Evolutionary conservation across 2,888 invertebrate genomes (phyloP).

Genomic region (Sinohyriopsis cumingii): DNA sequence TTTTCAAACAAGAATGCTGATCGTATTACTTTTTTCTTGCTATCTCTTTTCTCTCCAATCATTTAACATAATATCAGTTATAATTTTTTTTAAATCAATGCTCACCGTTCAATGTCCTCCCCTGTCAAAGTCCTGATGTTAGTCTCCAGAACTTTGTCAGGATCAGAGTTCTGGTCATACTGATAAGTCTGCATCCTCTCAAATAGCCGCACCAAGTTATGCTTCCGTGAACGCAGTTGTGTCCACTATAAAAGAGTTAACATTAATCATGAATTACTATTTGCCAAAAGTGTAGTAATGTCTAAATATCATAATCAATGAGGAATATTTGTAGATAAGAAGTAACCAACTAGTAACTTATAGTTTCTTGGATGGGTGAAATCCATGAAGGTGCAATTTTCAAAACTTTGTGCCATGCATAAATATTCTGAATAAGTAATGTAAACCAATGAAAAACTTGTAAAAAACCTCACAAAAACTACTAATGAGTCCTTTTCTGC

Average conservation of each 20-base stretch:
- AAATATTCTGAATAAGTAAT: too few species aligned
- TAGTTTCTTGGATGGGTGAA: too few species aligned
- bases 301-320: neutral
- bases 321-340: neutral
- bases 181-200: slow-evolving; percentile 95
- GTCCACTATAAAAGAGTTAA: slow-evolving; percentile 71
- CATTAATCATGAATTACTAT: neutral
- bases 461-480: too few species aligned
- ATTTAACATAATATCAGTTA: neutral
- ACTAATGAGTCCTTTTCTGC: too few species aligned
- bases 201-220: slow-evolving; percentile 85
- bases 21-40: too few species aligned
- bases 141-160: slow-evolving; percentile 88
- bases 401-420: too few species aligned
- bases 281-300: neutral
- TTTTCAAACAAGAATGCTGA: too few species aligned
- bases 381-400: too few species aligned
- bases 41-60: too few species aligned
- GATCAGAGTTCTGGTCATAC: slow-evolving; percentile 84
- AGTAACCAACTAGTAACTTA: neutral
- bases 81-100: neutral
- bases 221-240: slow-evolving; percentile 87
- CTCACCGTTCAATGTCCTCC: slow-evolving; percentile 78
- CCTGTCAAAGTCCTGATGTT: slow-evolving; percentile 87
- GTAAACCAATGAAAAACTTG: too few species aligned